Conservation (phyloP, 2,113 vertebrate genomes). For the Rhinogobius similis region DNA sequence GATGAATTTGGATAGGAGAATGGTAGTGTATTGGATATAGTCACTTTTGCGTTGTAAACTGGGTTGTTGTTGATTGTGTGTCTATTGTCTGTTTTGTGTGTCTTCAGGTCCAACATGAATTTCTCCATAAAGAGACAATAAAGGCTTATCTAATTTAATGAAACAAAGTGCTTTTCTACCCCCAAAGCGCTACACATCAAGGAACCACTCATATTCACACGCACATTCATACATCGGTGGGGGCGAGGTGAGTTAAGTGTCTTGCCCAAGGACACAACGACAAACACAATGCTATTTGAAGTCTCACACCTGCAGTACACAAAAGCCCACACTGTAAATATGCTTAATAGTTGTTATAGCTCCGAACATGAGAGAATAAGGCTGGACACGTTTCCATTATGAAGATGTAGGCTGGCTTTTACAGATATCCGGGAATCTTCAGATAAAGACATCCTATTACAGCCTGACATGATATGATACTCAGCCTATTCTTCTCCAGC, state of each 20-base stretch:
- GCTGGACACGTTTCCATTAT: conserved; percentile 50
- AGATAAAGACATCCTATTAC: conserved; percentile 76
- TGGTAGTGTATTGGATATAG: too few species aligned
- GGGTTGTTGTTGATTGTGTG: too few species aligned
- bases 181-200: background rate
- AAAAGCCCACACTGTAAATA: conserved; percentile 6
- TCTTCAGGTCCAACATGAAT: too few species aligned
- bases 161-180: background rate
- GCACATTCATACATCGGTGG: background rate
- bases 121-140: too few species aligned
- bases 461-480: conserved; percentile 71
- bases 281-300: background rate
- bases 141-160: too few species aligned
- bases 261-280: background rate
- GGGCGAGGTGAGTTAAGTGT: background rate
- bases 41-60: too few species aligned
- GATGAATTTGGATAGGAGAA: too few species aligned
- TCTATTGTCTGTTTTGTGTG: too few species aligned
- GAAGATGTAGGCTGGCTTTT: conserved; percentile 51
- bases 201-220: too few species aligned
- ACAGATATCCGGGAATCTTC: conserved; percentile 71
- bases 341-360: conserved; percentile 35
- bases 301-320: background rate
- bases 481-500: conserved; percentile 66
- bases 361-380: conserved; percentile 43